Percentiles rank a stretch among this genome's conserved stretches.
Evolutionary conservation across 1,140 invertebrate species (phyloP).

Genomic region (Drosophila murphyi): DNA sequence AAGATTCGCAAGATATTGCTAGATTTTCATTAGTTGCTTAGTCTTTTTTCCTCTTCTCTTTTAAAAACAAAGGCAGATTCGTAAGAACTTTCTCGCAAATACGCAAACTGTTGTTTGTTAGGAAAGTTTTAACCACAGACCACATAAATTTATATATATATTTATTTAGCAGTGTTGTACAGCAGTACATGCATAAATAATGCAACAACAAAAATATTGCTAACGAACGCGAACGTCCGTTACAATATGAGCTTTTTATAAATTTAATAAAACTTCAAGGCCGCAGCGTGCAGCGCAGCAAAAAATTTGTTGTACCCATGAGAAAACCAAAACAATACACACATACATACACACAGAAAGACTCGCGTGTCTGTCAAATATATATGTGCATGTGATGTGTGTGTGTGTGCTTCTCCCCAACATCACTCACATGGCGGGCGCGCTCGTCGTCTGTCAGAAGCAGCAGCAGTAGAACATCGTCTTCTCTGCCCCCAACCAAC

Average conservation of each 20-base stretch:
- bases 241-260: constrained; percentile 41
- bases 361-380: constrained; percentile 7
- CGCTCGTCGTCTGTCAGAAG: constrained; percentile 28
- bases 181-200: constrained; percentile 12
- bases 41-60: too few relatives aligned
- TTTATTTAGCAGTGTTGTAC: background rate
- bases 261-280: constrained; percentile 68
- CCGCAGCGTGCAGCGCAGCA: constrained; percentile 55
- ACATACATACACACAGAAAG: constrained; percentile 8
- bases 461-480: constrained; percentile 16
- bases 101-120: too few relatives aligned
- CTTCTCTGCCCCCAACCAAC: too few relatives aligned
- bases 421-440: constrained; percentile 48
- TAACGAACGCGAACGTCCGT: constrained; percentile 18
- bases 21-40: too few relatives aligned
- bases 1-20: too few relatives aligned
- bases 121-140: background rate
- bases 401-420: constrained; percentile 16
- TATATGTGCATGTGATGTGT: constrained; percentile 9
- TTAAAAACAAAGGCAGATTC: too few relatives aligned
- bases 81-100: too few relatives aligned
- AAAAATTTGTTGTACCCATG: constrained; percentile 51
- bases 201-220: constrained; percentile 3
- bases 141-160: constrained; percentile 17
- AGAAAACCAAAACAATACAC: constrained; percentile 58